These are phyloP conservation scores for Glaucopsyche alexis DNA, from an alignment of 2,888 invertebrate genomes.

Conservation along the genomic window DNA sequence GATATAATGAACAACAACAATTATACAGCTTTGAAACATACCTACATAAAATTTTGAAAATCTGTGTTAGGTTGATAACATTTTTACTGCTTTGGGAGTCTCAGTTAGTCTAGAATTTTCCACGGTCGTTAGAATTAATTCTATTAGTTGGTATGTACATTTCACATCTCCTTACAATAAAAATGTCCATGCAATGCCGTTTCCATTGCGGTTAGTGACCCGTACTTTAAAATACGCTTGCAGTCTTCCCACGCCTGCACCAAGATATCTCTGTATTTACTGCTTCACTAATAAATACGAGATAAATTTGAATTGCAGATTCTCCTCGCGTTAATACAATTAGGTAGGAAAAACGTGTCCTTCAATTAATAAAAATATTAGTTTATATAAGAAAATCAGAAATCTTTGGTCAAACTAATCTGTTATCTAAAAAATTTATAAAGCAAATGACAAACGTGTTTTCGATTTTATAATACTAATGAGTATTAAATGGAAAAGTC, in stretches of 20 bases:
- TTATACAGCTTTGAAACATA: too few relatives aligned
- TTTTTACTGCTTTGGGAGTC: too few relatives aligned
- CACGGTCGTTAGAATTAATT: neutral
- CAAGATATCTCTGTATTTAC: conserved; percentile 51
- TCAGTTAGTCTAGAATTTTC: too few relatives aligned
- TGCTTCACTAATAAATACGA: conserved; percentile 26
- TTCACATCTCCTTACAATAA: conserved; percentile 15
- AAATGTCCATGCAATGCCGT: conserved; percentile 27
- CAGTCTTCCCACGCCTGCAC: conserved; percentile 63
- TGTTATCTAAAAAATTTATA: too few relatives aligned
- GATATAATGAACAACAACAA: too few relatives aligned
- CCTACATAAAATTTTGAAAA: too few relatives aligned
- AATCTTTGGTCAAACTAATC: neutral
- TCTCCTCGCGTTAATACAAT: neutral
- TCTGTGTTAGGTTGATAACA: too few relatives aligned
- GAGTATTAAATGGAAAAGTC: neutral
- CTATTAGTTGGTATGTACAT: neutral
- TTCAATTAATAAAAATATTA: neutral
- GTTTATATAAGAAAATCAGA: neutral
- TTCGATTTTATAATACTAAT: neutral
- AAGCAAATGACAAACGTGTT: too few relatives aligned
- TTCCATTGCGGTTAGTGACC: conserved; percentile 58
- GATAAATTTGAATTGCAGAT: conserved; percentile 21
- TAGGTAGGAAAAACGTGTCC: neutral
- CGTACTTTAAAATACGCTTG: conserved; percentile 62